Evolutionary conservation across 2,888 invertebrate species (phyloP).

Genomic region (Stegana nigrithorax): DNA sequence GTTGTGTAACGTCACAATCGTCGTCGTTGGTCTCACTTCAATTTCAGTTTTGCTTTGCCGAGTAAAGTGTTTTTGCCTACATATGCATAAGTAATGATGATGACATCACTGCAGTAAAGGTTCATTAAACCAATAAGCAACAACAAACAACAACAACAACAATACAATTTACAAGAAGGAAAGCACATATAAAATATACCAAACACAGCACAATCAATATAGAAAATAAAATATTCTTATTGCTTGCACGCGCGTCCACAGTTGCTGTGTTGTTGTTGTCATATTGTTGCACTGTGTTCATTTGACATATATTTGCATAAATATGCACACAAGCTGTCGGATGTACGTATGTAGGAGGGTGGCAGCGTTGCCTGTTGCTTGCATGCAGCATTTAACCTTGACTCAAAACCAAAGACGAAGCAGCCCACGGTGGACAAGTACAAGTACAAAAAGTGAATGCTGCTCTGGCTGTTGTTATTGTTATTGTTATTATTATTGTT

Average conservation of each 20-base stretch:
- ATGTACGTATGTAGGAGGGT: too few relatives aligned
- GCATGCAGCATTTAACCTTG: slow-evolving; percentile 16
- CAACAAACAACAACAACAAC: background rate
- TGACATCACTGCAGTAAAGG: slow-evolving; percentile 36
- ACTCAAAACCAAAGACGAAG: background rate
- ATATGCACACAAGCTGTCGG: slow-evolving; percentile 2
- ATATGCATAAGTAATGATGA: slow-evolving; percentile 27
- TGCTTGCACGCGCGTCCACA: slow-evolving; percentile 17
- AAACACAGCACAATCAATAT: slow-evolving; percentile 9
- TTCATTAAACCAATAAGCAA: slow-evolving; percentile 43
- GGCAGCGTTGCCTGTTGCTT: too few relatives aligned
- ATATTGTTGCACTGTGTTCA: background rate
- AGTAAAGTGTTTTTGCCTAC: too few relatives aligned
- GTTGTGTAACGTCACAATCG: too few relatives aligned
- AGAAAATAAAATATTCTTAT: slow-evolving; percentile 16
- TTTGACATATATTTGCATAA: slow-evolving; percentile 17
- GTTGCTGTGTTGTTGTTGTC: background rate
- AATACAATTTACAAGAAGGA: background rate
- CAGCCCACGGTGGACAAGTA: background rate
- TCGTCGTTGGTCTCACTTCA: too few relatives aligned
- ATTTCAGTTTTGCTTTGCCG: too few relatives aligned
- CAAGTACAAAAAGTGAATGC: slow-evolving; percentile 8
- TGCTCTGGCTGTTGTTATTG: background rate
- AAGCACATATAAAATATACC: background rate
- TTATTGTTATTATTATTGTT: background rate